phyloP scores from a whole-genome alignment of 1,140 invertebrate genomes.

The Ctenoplectra terminalis region DNA sequence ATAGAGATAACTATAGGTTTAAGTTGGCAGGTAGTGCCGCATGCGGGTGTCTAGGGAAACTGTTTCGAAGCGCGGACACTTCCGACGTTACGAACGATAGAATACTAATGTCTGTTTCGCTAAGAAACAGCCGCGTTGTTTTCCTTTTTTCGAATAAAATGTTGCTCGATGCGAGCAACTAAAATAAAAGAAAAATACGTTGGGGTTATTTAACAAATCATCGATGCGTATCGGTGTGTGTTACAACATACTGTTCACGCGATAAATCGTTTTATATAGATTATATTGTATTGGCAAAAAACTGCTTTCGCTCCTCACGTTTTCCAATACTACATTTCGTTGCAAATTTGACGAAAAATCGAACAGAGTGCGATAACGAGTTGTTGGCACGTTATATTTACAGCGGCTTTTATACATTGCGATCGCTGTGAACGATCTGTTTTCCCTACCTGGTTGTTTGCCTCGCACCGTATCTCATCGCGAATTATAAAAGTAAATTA shows the following conservation, averaged over 20 bases:
- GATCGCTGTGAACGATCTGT: neutral
- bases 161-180: too few species aligned
- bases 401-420: neutral
- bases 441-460: neutral
- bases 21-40: conserved; percentile 11
- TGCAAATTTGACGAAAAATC: neutral
- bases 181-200: neutral
- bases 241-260: neutral
- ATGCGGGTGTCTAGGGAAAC: neutral
- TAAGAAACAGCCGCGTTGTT: too few species aligned
- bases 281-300: neutral
- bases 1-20: neutral
- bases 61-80: rapidly evolving
- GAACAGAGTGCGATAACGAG: neutral
- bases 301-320: neutral
- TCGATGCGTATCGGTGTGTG: too few species aligned
- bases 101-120: neutral
- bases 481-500: conserved; percentile 29
- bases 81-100: neutral
- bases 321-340: neutral
- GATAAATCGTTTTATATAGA: neutral
- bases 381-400: neutral
- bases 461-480: neutral
- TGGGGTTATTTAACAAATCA: neutral
- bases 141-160: too few species aligned